Percentiles rank a stretch among this genome's conserved stretches.
Evolutionary conservation across 1,140 invertebrate species (phyloP).

Genomic region (Cydia strobilella): DNA sequence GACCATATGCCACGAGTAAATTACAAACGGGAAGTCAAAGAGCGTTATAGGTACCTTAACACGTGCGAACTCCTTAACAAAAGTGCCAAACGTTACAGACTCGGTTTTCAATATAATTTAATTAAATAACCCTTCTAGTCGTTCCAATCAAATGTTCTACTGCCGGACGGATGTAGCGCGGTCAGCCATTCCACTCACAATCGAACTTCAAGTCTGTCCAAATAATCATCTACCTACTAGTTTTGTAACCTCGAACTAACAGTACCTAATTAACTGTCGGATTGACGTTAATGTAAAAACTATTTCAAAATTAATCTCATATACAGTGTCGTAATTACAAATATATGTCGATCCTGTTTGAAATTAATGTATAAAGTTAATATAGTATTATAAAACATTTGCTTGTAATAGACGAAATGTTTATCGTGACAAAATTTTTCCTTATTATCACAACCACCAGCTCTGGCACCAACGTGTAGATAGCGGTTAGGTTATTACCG

Average conservation of each 20-base stretch:
- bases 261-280: background rate
- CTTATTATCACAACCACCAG: too few relatives aligned
- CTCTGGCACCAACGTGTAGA: too few relatives aligned
- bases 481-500: too few relatives aligned
- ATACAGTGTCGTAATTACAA: background rate
- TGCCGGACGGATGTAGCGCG: constrained; percentile 59
- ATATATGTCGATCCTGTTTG: background rate
- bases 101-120: constrained; percentile 36
- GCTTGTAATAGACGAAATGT: too few relatives aligned
- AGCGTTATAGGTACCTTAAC: background rate
- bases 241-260: background rate
- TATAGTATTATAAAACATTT: too few relatives aligned
- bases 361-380: background rate
- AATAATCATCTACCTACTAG: background rate
- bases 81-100: background rate
- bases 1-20: background rate
- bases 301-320: too few relatives aligned
- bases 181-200: constrained; percentile 25
- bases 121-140: constrained; percentile 37
- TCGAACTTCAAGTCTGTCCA: background rate
- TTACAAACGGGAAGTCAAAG: background rate
- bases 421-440: too few relatives aligned
- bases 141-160: constrained; percentile 50
- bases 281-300: background rate
- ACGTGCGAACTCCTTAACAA: background rate